A percentile compares a stretch with the other conserved stretches of the same genome.
These are phyloP conservation scores for Octomys mimax DNA, from an alignment of 2,797 vertebrate genomes.

Conservation along the genomic window DNA sequence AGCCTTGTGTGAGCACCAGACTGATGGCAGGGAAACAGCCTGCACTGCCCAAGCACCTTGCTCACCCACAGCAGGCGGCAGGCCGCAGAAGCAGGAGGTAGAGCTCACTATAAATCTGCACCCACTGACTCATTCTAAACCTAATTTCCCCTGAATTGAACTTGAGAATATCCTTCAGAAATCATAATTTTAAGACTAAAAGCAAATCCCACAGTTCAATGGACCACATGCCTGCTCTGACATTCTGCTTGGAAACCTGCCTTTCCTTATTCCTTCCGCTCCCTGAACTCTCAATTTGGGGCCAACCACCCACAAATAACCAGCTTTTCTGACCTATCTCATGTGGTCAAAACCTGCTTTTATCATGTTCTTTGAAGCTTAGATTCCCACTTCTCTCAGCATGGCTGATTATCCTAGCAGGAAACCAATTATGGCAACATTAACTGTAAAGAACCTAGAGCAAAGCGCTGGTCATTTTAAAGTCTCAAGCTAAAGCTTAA, in stretches of 20 bases:
- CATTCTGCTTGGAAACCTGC: not conserved
- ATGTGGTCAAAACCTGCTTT: not conserved
- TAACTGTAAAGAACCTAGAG: not conserved
- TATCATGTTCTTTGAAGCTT: not conserved
- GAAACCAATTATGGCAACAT: not conserved
- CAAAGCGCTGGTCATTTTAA: not conserved
- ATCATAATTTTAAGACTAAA: constrained; percentile 12
- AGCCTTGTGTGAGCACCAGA: not conserved
- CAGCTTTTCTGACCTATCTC: not conserved
- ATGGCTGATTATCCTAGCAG: not conserved
- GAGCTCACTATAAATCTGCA: not conserved
- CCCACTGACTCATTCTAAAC: not conserved
- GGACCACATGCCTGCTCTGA: not conserved
- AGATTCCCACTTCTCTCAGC: not conserved
- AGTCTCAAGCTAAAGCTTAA: constrained; percentile 26
- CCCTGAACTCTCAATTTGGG: not conserved
- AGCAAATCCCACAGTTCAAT: not conserved
- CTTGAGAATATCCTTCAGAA: not conserved
- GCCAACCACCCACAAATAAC: not conserved
- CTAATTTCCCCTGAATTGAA: not conserved
- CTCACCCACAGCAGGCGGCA: not conserved
- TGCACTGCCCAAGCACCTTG: not conserved
- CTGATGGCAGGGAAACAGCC: not conserved
- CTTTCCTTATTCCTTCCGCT: not conserved
- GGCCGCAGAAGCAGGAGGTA: not conserved